phyloP scores from a whole-genome alignment of 2,113 vertebrate species.

The Elephas maximus region DNA sequence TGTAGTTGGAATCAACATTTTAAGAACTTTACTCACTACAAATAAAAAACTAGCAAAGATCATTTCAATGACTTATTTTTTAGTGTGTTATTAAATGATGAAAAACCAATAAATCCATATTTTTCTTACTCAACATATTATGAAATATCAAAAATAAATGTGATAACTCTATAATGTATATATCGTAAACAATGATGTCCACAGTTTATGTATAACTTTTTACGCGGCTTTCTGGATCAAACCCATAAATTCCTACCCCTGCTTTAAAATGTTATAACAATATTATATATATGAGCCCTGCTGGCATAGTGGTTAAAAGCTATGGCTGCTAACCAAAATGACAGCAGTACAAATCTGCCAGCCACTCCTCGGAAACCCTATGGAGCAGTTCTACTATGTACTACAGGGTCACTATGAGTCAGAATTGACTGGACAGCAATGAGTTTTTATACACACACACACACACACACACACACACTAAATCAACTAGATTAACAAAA shows the following conservation, averaged over 20 bases:
- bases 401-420: no score
- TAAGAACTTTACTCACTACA: not conserved
- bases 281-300: no score
- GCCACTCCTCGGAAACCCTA: no score
- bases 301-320: no score
- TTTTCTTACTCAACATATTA: slow-evolving; percentile 25
- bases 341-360: no score
- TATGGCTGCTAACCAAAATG: no score
- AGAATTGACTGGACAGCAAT: no score
- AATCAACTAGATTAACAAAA: slow-evolving; percentile 94
- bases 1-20: not conserved
- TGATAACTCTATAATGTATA: not conserved
- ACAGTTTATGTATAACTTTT: not conserved
- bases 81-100: slow-evolving; percentile 37
- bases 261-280: slow-evolving; percentile 91
- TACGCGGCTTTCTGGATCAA: slow-evolving; percentile 49
- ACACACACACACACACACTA: slow-evolving; percentile 33
- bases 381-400: no score
- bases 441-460: no score
- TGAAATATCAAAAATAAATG: slow-evolving; percentile 46
- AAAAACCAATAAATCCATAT: slow-evolving; percentile 15
- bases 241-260: slow-evolving; percentile 82
- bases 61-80: not conserved
- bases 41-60: not conserved
- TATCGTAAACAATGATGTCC: not conserved